Evolutionary conservation across 2,888 invertebrate species (phyloP).

Genomic region (Yponomeuta cagnagella): DNA sequence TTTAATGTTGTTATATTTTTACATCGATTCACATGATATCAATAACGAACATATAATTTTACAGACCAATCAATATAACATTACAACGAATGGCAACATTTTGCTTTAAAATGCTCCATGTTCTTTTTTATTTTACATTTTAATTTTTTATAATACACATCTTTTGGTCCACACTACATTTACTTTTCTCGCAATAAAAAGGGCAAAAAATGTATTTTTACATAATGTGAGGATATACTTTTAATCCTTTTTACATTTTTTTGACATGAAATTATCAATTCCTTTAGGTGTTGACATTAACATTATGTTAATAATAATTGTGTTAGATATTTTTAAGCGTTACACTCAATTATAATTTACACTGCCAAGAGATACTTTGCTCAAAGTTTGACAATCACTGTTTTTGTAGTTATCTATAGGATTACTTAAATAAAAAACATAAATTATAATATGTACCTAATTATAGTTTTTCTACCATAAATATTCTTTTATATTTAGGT

Average conservation of each 20-base stretch:
- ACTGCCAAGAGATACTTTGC: constrained; percentile 6
- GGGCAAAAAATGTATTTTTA: not conserved
- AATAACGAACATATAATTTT: constrained; percentile 23
- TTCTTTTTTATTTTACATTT: not conserved
- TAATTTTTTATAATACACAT: not conserved
- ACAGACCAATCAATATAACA: not conserved
- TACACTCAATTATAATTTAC: not conserved
- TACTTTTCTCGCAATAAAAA: not conserved
- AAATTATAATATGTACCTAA: constrained; percentile 2
- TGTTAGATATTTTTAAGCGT: not conserved
- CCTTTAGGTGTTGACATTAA: not conserved
- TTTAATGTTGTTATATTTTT: not conserved
- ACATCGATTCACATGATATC: not conserved
- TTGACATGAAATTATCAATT: not conserved
- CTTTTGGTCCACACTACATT: not conserved
- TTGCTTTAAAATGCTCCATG: not conserved
- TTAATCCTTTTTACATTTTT: not conserved
- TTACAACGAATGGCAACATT: not conserved
- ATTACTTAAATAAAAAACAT: not conserved
- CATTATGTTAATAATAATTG: not conserved
- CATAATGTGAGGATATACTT: not conserved
- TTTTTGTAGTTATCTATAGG: not conserved
- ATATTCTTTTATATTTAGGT: not conserved
- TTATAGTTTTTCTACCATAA: not conserved
- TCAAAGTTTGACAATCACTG: constrained; percentile 5